Evolutionary conservation across 2,888 invertebrate species (phyloP).

Genomic region (Hymenopus coronatus): DNA sequence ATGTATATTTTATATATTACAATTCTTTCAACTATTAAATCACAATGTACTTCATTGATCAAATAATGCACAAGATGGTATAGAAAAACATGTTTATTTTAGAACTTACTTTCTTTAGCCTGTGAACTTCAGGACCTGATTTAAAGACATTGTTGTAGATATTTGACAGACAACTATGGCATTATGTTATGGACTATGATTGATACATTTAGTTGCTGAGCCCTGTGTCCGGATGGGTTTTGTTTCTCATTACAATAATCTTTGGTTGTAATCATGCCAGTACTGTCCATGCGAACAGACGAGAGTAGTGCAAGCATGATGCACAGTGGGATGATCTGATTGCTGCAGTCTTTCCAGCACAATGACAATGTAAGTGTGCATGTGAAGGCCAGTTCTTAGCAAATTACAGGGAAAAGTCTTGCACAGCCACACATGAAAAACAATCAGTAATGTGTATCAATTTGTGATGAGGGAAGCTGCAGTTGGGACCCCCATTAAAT

Average conservation of each 20-base stretch:
- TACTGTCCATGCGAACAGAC: no score
- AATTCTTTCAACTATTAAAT: constrained; percentile 10
- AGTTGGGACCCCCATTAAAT: no score
- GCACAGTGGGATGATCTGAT: no score
- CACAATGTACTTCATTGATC: neutral
- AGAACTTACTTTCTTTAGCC: neutral
- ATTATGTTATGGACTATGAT: constrained; percentile 13
- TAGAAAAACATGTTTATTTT: neutral
- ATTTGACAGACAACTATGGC: constrained; percentile 24
- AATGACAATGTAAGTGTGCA: no score
- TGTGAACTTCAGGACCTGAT: neutral
- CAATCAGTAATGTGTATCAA: no score
- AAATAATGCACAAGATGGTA: neutral
- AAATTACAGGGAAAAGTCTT: no score
- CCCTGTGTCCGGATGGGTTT: constrained; percentile 28
- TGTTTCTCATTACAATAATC: constrained; percentile 27
- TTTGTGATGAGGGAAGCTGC: no score
- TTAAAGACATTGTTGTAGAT: neutral
- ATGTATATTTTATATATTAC: constrained; percentile 6
- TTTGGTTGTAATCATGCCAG: constrained; percentile 30
- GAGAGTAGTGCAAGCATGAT: no score
- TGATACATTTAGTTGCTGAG: constrained; percentile 17
- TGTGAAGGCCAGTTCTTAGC: no score
- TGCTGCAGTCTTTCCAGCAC: no score
- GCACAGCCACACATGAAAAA: no score